Percentiles rank a stretch among this genome's conserved stretches.
phyloP scores from a whole-genome alignment of 2,797 vertebrate species.

The Chelidonichthys spinosus region DNA sequence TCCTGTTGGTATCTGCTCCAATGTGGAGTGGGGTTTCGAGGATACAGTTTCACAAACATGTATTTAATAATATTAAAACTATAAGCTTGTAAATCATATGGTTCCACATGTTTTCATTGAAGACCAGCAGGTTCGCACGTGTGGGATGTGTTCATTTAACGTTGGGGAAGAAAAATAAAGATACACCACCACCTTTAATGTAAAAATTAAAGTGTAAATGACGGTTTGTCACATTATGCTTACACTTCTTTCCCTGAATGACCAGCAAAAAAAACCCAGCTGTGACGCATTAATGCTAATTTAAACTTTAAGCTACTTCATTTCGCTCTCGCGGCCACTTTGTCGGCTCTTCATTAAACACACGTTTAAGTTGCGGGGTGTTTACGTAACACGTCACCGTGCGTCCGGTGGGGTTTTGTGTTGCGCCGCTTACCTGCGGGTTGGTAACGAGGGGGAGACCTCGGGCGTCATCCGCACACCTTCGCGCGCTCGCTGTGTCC shows the following conservation, averaged over 20 bases:
- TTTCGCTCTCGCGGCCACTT: neutral
- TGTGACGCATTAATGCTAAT: accelerated
- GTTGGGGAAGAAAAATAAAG: no score
- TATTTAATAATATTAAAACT: neutral
- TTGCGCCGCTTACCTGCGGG: constrained; percentile 34
- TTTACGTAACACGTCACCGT: constrained; percentile 15
- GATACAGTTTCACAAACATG: neutral
- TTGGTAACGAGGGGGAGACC: neutral
- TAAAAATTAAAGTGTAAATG: neutral
- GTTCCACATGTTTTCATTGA: no score
- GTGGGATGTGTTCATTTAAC: constrained; percentile 1
- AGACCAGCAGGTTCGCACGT: no score
- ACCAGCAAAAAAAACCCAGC: no score
- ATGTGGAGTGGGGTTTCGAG: neutral
- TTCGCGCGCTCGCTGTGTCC: neutral
- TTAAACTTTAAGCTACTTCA: neutral
- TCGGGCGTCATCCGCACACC: constrained; percentile 2
- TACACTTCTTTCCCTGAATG: no score
- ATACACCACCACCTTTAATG: no score
- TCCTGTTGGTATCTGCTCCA: neutral
- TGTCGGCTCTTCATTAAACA: neutral
- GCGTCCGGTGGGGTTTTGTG: neutral
- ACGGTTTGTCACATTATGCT: neutral
- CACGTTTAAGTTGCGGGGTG: accelerated
- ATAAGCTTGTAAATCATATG: neutral